Conservation (phyloP, 2,797 vertebrate species). For the Fistularia tabacaria region DNA sequence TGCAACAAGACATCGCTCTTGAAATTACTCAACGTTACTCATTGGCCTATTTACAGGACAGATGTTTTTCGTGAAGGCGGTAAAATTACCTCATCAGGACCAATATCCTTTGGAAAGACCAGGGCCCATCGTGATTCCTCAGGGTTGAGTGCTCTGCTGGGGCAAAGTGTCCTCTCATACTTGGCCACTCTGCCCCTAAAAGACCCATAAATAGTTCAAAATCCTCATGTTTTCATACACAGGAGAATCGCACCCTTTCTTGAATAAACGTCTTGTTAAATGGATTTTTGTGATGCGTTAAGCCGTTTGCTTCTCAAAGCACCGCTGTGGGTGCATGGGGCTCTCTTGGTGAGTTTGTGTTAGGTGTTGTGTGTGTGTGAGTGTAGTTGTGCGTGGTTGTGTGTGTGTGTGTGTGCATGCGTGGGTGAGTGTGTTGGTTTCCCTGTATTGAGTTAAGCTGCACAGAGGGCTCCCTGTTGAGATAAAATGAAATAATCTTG, state of each 20-base stretch:
- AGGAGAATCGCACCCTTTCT: slow-evolving; percentile 32
- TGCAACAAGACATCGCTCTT: too few relatives aligned
- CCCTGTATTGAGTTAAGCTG: slow-evolving; percentile 26
- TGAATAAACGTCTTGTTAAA: slow-evolving; percentile 32
- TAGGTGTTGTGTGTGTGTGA: not conserved
- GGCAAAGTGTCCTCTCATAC: slow-evolving; percentile 30
- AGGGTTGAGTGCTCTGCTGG: too few relatives aligned
- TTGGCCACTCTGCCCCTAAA: slow-evolving; percentile 28
- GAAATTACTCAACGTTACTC: too few relatives aligned
- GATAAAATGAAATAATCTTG: slow-evolving; percentile 46
- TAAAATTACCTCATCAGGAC: too few relatives aligned
- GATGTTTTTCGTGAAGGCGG: too few relatives aligned
- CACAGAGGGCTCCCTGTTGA: slow-evolving; percentile 25
- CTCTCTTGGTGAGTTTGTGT: not conserved
- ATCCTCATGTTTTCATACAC: slow-evolving; percentile 20
- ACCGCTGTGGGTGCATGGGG: slow-evolving; percentile 12
- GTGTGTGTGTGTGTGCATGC: slow-evolving; percentile 1
- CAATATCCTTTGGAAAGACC: slow-evolving; percentile 5
- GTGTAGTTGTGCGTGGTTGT: slow-evolving; percentile 1
- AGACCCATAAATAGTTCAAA: slow-evolving; percentile 32
- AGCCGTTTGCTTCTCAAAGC: slow-evolving; percentile 39
- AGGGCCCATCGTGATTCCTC: slow-evolving; percentile 3
- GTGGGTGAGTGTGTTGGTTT: not conserved
- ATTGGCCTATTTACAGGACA: too few relatives aligned
- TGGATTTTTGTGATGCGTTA: slow-evolving; percentile 48